Conservation (phyloP, 2,797 vertebrate genomes). For the Caiman crocodilus region DNA sequence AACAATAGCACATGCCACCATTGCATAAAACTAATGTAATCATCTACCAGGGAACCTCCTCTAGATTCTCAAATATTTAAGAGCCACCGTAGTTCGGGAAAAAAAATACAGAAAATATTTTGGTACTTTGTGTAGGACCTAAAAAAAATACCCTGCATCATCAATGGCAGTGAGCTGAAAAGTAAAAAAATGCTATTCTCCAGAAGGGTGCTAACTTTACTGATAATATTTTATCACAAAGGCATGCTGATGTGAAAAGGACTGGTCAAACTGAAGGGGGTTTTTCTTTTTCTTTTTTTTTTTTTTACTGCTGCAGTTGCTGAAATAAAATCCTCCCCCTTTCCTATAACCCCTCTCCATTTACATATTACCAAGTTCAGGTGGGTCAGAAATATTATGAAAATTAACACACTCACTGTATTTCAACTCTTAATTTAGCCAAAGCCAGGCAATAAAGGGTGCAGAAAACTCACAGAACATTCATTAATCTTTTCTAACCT, state of each 20-base stretch:
- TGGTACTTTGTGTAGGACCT: not conserved
- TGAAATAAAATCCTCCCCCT: not conserved
- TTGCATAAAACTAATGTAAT: not conserved
- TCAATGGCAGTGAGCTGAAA: not conserved
- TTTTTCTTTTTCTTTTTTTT: not conserved
- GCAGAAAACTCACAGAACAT: not conserved
- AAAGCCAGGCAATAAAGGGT: not conserved
- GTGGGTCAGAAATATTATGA: not conserved
- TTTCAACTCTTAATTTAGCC: not conserved
- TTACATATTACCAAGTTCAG: not conserved
- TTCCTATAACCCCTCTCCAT: not conserved
- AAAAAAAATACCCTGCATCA: not conserved
- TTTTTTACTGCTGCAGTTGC: not conserved
- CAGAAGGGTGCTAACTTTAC: not conserved
- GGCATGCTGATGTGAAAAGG: not conserved
- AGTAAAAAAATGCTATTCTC: not conserved
- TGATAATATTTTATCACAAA: not conserved
- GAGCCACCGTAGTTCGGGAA: not conserved
- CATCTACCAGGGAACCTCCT: constrained; percentile 27
- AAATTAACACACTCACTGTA: not conserved
- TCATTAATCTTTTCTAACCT: not conserved
- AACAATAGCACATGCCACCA: constrained; percentile 65
- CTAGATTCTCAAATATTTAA: not conserved
- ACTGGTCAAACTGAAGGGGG: not conserved
- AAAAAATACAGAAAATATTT: fast-evolving